Conservation (phyloP, 2,113 vertebrate species). For the Clarias gariepinus region DNA sequence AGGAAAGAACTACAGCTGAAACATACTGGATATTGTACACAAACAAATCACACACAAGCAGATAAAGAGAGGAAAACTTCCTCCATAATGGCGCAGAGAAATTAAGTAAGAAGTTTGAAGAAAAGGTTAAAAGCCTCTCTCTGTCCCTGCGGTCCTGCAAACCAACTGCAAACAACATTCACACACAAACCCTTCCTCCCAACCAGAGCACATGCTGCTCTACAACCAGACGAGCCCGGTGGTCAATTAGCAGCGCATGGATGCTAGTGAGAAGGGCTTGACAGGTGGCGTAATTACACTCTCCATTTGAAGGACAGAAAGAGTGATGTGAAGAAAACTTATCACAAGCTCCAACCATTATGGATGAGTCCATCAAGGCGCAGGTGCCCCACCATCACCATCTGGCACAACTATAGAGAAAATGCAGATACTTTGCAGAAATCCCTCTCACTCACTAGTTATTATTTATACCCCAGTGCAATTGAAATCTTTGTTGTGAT, state of each 20-base stretch:
- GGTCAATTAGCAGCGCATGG: slow-evolving; percentile 48
- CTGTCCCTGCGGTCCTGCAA: neutral
- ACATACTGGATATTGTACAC: neutral
- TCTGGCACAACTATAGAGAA: slow-evolving; percentile 15
- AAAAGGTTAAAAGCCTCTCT: neutral
- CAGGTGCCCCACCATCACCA: slow-evolving; percentile 31
- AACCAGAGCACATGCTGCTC: slow-evolving; percentile 5
- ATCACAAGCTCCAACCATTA: slow-evolving; percentile 18
- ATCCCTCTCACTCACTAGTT: neutral
- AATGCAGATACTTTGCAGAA: neutral
- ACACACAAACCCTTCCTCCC: slow-evolving; percentile 7
- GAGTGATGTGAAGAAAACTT: slow-evolving; percentile 31
- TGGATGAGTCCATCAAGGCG: slow-evolving; percentile 11
- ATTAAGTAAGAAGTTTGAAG: neutral
- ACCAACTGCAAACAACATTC: slow-evolving; percentile 21
- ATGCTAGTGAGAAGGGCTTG: slow-evolving; percentile 19
- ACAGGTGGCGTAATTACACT: slow-evolving; percentile 52
- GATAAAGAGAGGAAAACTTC: neutral
- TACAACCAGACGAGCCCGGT: slow-evolving; percentile 29
- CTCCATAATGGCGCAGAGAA: neutral
- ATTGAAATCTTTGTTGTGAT: neutral
- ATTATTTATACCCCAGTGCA: neutral
- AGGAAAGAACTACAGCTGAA: neutral
- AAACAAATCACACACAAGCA: neutral
- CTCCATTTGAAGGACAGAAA: slow-evolving; percentile 42